Base-by-base conservation (phyloP, 1,140 invertebrate genomes). In the Panagrolaimus sp. region DNA sequence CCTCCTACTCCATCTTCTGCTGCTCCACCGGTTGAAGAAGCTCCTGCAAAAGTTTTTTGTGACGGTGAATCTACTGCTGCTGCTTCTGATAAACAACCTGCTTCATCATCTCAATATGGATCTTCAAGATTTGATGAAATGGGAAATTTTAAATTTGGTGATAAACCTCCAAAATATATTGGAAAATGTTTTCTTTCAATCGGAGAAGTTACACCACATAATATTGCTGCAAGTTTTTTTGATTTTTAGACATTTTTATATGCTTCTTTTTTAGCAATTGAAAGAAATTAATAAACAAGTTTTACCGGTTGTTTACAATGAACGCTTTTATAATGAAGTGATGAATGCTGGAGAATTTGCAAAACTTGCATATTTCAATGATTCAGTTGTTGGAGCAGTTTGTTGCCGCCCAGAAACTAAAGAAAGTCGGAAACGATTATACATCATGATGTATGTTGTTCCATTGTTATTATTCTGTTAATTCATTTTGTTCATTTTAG, bases 391-490 rank as follows among this genome's bases (percentile, higher is more conserved):
- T 17, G 63, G 63, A 9, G 63, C 63, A n/a, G 63, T 64, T 28
- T 64, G 63, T 43, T 64, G 63, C 17, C 63, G 63, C 0, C 63
- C n/a, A 8, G 63, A 64, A 43, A 7, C 8, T 43, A 64, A 64
- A 64, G 52, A 55, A 55, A 28, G n/a, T 21, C 52, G 52, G 7
- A 55, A 55, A 21, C 9, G 52, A 10, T 17, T 64, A 1, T 64
- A 64, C 26, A 64, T 64, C 14, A 64, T 64, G 63, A 64, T 44
- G n/a, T n/a, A n/a, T n/a, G n/a, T n/a, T n/a, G n/a, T n/a, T n/a
- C n/a, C n/a, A n/a, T n/a, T n/a, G n/a, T n/a, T n/a, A n/a, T n/a
- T n/a, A n/a, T n/a, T n/a, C n/a, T n/a, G n/a, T n/a, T n/a, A n/a
- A n/a, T n/a, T n/a, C n/a, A n/a, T n/a, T n/a, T n/a, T n/a, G n/a